A percentile compares a stretch with the other conserved stretches of the same genome.
These are phyloP conservation scores for Lepidothrix coronata DNA, from an alignment of 2,113 vertebrate genomes.

Conservation along the genomic window DNA sequence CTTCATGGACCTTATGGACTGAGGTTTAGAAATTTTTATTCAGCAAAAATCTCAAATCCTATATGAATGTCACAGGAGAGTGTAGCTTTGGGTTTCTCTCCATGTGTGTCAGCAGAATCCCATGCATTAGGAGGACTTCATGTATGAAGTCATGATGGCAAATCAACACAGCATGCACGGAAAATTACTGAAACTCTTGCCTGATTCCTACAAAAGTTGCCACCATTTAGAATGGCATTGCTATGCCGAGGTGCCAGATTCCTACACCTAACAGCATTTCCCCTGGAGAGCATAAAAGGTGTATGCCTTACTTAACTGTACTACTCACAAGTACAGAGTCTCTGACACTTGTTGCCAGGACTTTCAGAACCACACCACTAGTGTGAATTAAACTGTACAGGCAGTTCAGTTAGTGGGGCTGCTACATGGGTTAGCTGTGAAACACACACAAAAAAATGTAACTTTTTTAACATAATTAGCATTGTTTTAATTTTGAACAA, in stretches of 20 bases:
- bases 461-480: not conserved
- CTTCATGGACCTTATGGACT: not conserved
- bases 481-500: not conserved
- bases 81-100: not conserved
- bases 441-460: not conserved
- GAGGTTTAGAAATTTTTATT: not conserved
- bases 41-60: not conserved
- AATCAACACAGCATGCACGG: not conserved
- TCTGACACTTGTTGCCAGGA: not conserved
- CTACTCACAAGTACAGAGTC: not conserved
- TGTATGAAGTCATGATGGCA: not conserved
- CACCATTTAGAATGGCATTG: not conserved
- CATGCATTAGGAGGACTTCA: not conserved
- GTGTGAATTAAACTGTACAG: not conserved
- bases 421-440: not conserved
- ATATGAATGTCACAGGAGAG: not conserved
- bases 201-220: not conserved
- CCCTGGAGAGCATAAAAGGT: not conserved
- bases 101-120: not conserved
- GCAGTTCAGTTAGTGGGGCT: not conserved
- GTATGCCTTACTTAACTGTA: not conserved
- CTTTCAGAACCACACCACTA: not conserved
- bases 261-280: not conserved
- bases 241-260: not conserved
- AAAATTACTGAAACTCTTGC: not conserved